phyloP scores from a whole-genome alignment of 2,797 vertebrate species.

The Tenualosa thibaudeaui region DNA sequence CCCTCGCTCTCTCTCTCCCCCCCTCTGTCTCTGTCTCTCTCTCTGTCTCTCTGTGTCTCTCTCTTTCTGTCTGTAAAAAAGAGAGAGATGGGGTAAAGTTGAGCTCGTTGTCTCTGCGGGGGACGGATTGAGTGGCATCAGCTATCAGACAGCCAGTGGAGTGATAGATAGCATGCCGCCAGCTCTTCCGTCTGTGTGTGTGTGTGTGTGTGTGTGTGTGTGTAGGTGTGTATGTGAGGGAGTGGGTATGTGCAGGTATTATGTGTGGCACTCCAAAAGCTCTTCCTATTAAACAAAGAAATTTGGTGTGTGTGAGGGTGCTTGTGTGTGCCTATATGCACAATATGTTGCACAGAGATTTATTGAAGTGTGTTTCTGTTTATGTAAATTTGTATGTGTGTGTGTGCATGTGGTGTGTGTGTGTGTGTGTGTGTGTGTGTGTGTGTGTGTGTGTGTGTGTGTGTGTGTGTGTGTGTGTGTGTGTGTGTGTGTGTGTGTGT shows the following conservation, averaged over 20 bases:
- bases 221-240: conserved; percentile 16
- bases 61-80: too few relatives aligned
- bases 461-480: conserved; percentile 7
- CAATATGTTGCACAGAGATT: too few relatives aligned
- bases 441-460: conserved; percentile 5
- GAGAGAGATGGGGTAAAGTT: neutral
- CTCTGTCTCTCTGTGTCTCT: too few relatives aligned
- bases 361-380: conserved; percentile 3
- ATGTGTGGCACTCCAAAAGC: neutral
- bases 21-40: too few relatives aligned
- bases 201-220: conserved; percentile 17
- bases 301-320: neutral
- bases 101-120: conserved; percentile 24
- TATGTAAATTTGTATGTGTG: neutral
- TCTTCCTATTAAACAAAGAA: too few relatives aligned
- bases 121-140: conserved; percentile 49
- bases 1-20: too few relatives aligned
- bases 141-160: conserved; percentile 43
- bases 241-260: neutral
- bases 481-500: neutral
- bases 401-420: too few relatives aligned
- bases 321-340: neutral
- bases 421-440: neutral
- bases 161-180: conserved; percentile 51
- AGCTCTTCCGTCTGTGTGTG: conserved; percentile 3